Percentiles rank a stretch among this genome's conserved stretches.
These are phyloP conservation scores for Rhagologus leucostigma DNA, from an alignment of 2,113 vertebrate genomes.

Conservation along the genomic window DNA sequence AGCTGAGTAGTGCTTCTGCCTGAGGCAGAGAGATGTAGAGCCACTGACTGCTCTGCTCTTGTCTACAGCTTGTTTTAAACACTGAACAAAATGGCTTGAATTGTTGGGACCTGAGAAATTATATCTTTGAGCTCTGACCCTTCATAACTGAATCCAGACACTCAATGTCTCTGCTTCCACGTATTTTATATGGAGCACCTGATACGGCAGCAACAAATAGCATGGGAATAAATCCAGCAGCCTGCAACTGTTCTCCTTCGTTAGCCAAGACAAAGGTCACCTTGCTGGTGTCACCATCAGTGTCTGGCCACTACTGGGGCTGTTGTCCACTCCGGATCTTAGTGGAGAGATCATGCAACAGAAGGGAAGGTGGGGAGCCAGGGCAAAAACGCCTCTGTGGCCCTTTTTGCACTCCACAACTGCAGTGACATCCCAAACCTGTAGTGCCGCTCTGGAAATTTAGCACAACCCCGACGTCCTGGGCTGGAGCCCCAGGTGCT, in stretches of 20 bases:
- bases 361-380: not conserved
- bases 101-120: conserved; percentile 33
- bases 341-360: not conserved
- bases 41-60: not conserved
- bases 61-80: not conserved
- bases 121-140: conserved; percentile 55
- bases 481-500: not conserved
- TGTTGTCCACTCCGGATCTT: not conserved
- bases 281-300: not conserved
- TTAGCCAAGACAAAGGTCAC: conserved; percentile 35
- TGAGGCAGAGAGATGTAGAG: not conserved
- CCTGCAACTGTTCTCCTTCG: not conserved
- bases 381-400: rapidly evolving
- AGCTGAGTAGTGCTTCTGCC: not conserved
- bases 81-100: not conserved
- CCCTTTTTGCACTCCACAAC: not conserved
- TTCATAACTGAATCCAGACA: conserved; percentile 40
- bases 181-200: conserved; percentile 2
- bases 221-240: conserved; percentile 4
- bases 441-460: not conserved
- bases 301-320: not conserved
- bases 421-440: not conserved
- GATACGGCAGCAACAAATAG: conserved; percentile 33
- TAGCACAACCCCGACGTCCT: not conserved
- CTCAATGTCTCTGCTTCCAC: not conserved